Evolutionary conservation across 2,113 vertebrate species (phyloP).

Genomic region (Danionella cerebrum): DNA sequence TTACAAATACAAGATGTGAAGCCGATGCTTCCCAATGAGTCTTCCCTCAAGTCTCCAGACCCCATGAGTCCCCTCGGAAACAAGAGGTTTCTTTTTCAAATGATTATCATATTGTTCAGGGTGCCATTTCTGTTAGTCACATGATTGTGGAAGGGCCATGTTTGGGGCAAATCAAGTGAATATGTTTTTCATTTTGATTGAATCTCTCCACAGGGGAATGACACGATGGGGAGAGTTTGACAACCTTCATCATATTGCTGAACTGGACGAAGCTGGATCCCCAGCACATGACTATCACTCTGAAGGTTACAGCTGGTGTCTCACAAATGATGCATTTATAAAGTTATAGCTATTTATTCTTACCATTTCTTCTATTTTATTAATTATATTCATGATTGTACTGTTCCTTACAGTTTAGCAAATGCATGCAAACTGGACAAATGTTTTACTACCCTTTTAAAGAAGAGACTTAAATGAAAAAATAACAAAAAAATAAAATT

Average conservation of each 20-base stretch:
- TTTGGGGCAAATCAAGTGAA: too few species aligned
- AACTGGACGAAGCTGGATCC: slow-evolving; percentile 60
- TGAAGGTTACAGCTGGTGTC: slow-evolving; percentile 48
- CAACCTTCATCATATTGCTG: slow-evolving; percentile 79
- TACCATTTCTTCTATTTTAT: too few species aligned
- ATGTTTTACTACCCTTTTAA: too few species aligned
- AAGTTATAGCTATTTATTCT: too few species aligned
- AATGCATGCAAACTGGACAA: too few species aligned
- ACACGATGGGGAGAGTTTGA: slow-evolving; percentile 87
- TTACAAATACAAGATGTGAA: slow-evolving; percentile 90
- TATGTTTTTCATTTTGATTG: background rate
- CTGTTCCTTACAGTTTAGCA: too few species aligned
- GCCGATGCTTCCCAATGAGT: slow-evolving; percentile 55
- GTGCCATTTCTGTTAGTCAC: too few species aligned
- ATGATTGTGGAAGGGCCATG: too few species aligned
- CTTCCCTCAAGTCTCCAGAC: slow-evolving; percentile 51
- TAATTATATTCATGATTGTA: too few species aligned
- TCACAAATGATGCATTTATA: too few species aligned
- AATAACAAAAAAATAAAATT: background rate
- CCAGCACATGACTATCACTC: slow-evolving; percentile 34
- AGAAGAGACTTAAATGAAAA: background rate
- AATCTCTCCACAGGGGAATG: slow-evolving; percentile 69
- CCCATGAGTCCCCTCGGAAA: slow-evolving; percentile 51
- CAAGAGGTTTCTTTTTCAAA: slow-evolving; percentile 69
- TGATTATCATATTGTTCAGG: too few species aligned